Evolutionary conservation across 2,113 vertebrate species (phyloP), one percentile per base, ranked within the genome.

Genomic region (Alectura lathami): DNA sequence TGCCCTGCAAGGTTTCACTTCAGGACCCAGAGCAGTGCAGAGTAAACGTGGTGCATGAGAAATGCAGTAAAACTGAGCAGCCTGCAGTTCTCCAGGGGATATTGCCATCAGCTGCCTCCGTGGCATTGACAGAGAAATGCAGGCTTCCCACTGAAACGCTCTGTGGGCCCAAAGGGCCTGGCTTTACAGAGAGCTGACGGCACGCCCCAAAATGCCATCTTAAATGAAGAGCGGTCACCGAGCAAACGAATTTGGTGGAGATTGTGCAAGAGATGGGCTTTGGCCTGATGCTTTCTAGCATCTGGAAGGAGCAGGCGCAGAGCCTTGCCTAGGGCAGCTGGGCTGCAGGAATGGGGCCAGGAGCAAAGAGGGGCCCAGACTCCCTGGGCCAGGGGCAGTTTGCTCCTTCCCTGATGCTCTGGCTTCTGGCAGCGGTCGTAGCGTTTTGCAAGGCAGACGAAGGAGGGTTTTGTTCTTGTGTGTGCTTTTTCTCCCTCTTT

Each of bases 401-500:
- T 64, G 26, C 36, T 62, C 36, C 36, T 24, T 62, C 60, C 34
- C 34, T 3, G 2, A 26, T 24, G 16, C 53, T 38, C 23, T 34
- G 16, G 15, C 30, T 69, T 66, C 47, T 81, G 22, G 68, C 32
- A 57, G 74, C 2, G 1, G 13, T 7, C 1, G 6, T 38, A 70
- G 60, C 42, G 5, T 38, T 77, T 83, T 59, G n/a, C 75, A 51
- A 29, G 53, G 69, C 74, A 47, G 50, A 66, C 77, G 91, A 27
- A 86, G 27, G 54, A 53, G n/a, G 5, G 32, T 77, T 83, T 32
- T 81, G 34, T 70, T 83, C 67, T 23, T 59, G 59, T 75, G 38
- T 70, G 60, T 92, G 73, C 42, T 81, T 83, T n/a, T n/a, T 73
- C 62, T 95, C 42, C 73, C 34, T 91, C 45, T 94, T 94, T 6